A percentile compares a stretch with the other conserved stretches of the same genome.
Conservation (phyloP, 2,888 invertebrate species). For the Noctua comes region DNA sequence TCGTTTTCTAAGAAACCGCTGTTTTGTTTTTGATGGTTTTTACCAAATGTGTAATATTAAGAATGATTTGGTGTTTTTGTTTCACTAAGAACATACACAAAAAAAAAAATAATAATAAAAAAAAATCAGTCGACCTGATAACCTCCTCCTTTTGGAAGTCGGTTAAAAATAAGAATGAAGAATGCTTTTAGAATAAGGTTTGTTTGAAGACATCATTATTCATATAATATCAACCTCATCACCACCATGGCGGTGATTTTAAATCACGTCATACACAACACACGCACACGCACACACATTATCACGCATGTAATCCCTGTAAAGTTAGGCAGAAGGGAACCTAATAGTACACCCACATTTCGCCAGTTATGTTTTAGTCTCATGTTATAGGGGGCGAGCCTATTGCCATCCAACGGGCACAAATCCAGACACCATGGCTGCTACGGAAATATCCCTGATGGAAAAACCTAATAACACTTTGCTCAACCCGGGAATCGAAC, state of each 20-base stretch:
- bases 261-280: neutral
- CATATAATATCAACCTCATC: neutral
- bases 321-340: neutral
- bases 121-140: too few species aligned
- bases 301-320: neutral
- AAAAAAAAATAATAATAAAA: too few species aligned
- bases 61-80: neutral
- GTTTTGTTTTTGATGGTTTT: neutral
- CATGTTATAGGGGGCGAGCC: neutral
- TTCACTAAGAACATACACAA: neutral
- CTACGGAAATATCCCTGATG: neutral
- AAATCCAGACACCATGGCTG: neutral
- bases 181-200: neutral
- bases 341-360: neutral
- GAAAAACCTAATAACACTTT: too few species aligned
- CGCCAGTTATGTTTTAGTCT: neutral
- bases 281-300: too few species aligned
- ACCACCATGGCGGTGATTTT: neutral
- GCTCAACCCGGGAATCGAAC: too few species aligned
- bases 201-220: neutral
- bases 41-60: too few species aligned
- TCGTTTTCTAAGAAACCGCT: neutral
- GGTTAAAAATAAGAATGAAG: neutral
- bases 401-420: neutral
- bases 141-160: too few species aligned